phyloP scores from a whole-genome alignment of 2,113 vertebrate species.

The Drymodes brunneopygia region DNA sequence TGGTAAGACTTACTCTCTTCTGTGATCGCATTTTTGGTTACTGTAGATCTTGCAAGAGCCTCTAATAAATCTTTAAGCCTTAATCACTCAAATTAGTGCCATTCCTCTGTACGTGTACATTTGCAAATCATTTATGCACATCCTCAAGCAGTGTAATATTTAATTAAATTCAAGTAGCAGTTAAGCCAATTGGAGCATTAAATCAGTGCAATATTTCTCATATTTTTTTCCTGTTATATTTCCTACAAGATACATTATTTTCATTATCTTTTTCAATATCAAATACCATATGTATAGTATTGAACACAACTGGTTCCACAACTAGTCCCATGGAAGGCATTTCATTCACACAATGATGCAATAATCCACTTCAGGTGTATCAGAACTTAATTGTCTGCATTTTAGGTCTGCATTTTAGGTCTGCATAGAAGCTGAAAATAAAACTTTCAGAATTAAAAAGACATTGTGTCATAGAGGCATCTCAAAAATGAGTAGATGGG shows the following conservation, averaged over 20 bases:
- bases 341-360: neutral
- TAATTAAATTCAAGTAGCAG: neutral
- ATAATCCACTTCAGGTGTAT: neutral
- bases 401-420: neutral
- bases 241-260: neutral
- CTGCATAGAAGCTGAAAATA: neutral
- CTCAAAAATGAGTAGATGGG: neutral
- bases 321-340: neutral
- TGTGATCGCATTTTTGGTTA: neutral
- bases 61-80: neutral
- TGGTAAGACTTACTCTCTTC: neutral
- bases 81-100: neutral
- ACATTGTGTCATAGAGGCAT: neutral
- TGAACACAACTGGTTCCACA: neutral
- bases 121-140: neutral
- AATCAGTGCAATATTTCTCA: neutral
- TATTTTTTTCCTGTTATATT: neutral
- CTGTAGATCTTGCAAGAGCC: neutral
- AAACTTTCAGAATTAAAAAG: neutral
- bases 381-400: neutral
- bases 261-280: neutral
- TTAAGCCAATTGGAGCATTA: constrained; percentile 1
- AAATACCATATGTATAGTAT: neutral
- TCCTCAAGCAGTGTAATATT: neutral
- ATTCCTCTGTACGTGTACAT: neutral